Percentiles rank a stretch among this genome's conserved stretches.
Evolutionary conservation across 2,888 invertebrate genomes (phyloP).

Genomic region (Ophonus ardosiacus): DNA sequence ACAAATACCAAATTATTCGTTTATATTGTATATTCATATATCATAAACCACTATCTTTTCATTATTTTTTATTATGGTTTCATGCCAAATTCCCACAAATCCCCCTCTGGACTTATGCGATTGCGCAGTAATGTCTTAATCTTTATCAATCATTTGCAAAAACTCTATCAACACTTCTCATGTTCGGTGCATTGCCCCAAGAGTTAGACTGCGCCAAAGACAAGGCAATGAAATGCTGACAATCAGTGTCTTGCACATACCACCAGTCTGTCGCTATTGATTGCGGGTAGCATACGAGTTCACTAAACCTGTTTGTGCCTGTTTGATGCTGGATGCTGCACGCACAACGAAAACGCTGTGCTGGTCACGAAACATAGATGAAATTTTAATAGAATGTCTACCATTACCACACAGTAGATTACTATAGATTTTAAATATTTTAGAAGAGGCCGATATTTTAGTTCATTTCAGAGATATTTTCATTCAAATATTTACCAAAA

Average conservation of each 20-base stretch:
- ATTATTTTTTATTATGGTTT: no score
- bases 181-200: neutral
- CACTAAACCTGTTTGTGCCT: neutral
- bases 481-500: no score
- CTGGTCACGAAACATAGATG: neutral
- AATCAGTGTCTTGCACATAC: neutral
- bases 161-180: constrained; percentile 56
- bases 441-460: no score
- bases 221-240: neutral
- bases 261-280: neutral
- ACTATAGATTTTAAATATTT: no score
- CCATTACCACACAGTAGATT: no score
- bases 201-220: neutral
- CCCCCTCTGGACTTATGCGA: constrained; percentile 21
- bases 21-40: no score
- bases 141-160: constrained; percentile 58
- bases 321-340: neutral
- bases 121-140: constrained; percentile 30
- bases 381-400: no score
- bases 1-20: no score
- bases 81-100: neutral
- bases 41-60: no score
- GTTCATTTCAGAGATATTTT: no score
- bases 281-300: neutral
- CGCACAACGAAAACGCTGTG: neutral